Evolutionary conservation across 2,113 vertebrate genomes (phyloP), one percentile per base, ranked within the genome.

Genomic region (Cathartes aura): DNA sequence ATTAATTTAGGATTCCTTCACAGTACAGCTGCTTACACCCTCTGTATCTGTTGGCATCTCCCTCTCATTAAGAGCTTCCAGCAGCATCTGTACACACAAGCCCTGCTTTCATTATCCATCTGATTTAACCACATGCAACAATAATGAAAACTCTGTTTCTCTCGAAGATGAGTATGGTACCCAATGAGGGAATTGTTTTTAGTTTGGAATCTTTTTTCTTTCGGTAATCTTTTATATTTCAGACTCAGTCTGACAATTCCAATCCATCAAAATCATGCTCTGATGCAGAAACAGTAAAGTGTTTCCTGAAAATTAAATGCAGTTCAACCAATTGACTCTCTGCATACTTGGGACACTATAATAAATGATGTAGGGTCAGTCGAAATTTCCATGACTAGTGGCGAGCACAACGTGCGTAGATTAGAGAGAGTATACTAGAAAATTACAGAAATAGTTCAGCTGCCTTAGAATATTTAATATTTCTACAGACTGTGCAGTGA

Each of bases 31-130:
- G 74, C 86, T 95, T 63, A 68, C 71, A 81, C 11, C 24, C 55
- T 82, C 56, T 64, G 68, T 66, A 76, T 71, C 55, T 85, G 53
- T 8, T 79, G 93, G 87, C 72, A 63, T 83, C 59, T 87, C 94
- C 53, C 78, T 80, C 93, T 97, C 92, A 90, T 95, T 93, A 90
- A 58, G 67, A 79, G 50, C 78, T 86, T 92, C 83, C 58, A 91
- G 67, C 56, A 75, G 58, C 89, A 95, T 93, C 96, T 93, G 93
- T 64, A 93, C 74, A 90, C 85, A 87, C 88, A 90, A 85, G 76
- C 83, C 78, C 76, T 81, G 76, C 82, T 87, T 94, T 93, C 85
- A 94, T 90, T 72, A 89, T 42, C 74, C 82, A 43, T 55, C 27
- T 3, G 8, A 82, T 47, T 75, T 74, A 87, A 47, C 56, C 78